phyloP scores from a whole-genome alignment of 2,888 invertebrate genomes.

The Orthosia cruda region DNA sequence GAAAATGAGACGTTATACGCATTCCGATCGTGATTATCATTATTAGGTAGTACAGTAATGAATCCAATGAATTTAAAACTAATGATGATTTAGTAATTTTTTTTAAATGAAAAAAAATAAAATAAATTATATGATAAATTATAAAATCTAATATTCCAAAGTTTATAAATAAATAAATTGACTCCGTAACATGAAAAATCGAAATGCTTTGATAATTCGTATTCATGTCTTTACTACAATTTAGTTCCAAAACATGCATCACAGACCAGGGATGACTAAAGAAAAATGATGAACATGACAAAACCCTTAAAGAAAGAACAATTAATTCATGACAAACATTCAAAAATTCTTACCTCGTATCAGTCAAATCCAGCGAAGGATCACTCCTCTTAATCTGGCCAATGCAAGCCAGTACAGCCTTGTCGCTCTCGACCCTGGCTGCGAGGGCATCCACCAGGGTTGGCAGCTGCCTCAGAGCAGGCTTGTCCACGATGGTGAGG shows the following conservation, averaged over 20 bases:
- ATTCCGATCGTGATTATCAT: neutral
- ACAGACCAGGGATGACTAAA: neutral
- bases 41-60: neutral
- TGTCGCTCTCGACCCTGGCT: slow-evolving; percentile 97
- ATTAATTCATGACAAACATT: neutral
- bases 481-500: slow-evolving; percentile 96
- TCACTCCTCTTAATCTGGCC: slow-evolving; percentile 93
- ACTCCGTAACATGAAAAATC: neutral
- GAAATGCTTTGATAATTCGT: neutral
- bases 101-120: too few relatives aligned
- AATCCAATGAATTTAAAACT: neutral
- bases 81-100: neutral
- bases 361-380: slow-evolving; percentile 92
- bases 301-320: too few relatives aligned
- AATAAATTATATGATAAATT: too few relatives aligned
- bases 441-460: slow-evolving; percentile 94
- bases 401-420: slow-evolving; percentile 95
- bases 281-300: neutral
- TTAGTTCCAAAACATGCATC: neutral
- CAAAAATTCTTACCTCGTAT: slow-evolving; percentile 87
- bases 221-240: neutral
- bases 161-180: neutral
- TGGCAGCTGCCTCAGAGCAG: slow-evolving; percentile 94
- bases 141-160: neutral
- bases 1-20: neutral